Percentiles rank a stretch among this genome's conserved stretches.
Conservation (phyloP, 1,140 invertebrate genomes). For the Drosophila sproati region DNA sequence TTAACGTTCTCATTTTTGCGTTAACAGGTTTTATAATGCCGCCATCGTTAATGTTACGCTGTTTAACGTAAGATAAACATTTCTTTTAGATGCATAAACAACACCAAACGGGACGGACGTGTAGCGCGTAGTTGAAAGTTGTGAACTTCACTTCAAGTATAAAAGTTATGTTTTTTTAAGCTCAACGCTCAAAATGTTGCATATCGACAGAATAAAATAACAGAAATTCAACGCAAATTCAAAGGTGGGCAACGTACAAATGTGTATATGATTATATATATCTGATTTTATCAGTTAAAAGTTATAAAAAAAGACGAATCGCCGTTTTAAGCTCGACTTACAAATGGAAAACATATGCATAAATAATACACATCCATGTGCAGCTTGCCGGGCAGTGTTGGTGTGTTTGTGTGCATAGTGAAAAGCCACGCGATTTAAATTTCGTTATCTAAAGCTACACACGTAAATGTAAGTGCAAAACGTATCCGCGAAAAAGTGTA, state of each 20-base stretch:
- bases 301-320: not conserved
- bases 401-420: conserved; percentile 1
- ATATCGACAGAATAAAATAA: conserved; percentile 2
- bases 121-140: conserved; percentile 13
- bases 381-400: conserved; percentile 24
- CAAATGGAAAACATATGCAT: not conserved
- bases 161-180: not conserved
- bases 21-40: conserved; percentile 15
- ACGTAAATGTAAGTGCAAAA: conserved; percentile 35
- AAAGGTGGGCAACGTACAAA: conserved; percentile 3
- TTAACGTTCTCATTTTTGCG: conserved; percentile 8
- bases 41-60: conserved; percentile 23
- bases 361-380: conserved; percentile 7
- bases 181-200: not conserved
- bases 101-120: conserved; percentile 28
- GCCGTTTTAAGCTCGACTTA: conserved; percentile 36
- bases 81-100: conserved; percentile 36
- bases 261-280: not conserved
- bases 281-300: conserved; percentile 1
- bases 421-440: conserved; percentile 20
- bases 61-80: conserved; percentile 30
- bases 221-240: not conserved
- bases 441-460: not conserved
- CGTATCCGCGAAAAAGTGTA: conserved; percentile 28
- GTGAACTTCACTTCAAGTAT: not conserved